Percentiles rank a stretch among this genome's conserved stretches.
These are phyloP conservation scores for Zonitis immaculata DNA, from an alignment of 2,888 invertebrate genomes.

Conservation along the genomic window DNA sequence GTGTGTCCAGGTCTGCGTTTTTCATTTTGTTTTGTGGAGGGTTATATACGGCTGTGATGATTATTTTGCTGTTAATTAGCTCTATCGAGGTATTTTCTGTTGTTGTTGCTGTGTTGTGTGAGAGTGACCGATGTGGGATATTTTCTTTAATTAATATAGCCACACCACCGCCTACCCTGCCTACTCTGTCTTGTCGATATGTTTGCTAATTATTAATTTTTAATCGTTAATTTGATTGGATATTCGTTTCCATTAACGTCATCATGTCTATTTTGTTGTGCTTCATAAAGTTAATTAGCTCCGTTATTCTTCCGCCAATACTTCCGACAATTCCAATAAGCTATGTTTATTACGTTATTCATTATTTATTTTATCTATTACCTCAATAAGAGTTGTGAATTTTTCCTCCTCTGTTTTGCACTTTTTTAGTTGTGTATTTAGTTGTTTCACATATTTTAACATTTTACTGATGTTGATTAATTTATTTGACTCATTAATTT, in stretches of 20 bases:
- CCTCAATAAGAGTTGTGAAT: neutral
- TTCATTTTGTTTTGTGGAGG: too few relatives aligned
- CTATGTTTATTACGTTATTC: neutral
- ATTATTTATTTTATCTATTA: neutral
- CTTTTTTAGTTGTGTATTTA: neutral
- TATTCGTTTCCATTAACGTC: neutral
- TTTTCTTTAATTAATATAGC: neutral
- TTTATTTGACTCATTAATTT: neutral
- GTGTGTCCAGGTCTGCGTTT: too few relatives aligned
- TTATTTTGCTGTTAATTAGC: neutral
- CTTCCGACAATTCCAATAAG: neutral
- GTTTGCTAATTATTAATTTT: neutral
- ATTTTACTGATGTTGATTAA: neutral
- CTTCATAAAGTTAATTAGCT: neutral
- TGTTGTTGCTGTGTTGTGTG: neutral
- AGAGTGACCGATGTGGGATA: neutral
- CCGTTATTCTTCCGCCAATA: neutral
- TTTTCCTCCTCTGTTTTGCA: neutral
- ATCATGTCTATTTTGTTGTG: neutral
- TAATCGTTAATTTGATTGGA: neutral
- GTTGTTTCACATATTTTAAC: neutral
- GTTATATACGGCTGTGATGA: too few relatives aligned
- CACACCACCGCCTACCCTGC: conserved; percentile 1
- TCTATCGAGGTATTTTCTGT: neutral
- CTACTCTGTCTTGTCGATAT: neutral